Evolutionary conservation across 2,888 invertebrate species (phyloP), one percentile per base, ranked within the genome.

Genomic region (Tholera decimalis): DNA sequence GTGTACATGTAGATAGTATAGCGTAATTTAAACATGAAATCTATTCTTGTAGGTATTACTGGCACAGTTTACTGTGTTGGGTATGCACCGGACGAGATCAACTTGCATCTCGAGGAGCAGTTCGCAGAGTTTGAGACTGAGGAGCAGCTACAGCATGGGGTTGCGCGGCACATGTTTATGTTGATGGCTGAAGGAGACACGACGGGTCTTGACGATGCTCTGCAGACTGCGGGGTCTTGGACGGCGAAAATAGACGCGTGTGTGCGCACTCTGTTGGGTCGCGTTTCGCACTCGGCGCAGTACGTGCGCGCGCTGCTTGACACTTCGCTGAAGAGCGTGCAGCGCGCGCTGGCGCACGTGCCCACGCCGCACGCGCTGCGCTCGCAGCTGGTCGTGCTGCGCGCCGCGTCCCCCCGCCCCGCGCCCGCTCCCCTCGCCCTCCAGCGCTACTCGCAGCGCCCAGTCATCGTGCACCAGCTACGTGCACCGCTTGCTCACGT

Each of bases 31-130:
- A 44, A 56, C 11, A 18, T 20, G 8, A 15, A 33, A 37, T 20
- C 1, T 72, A 4, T 28, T 49, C 22, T 70, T 72, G 53, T 35
- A 84, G 92, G 91, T 62, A 60, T 86, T 8, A 84, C 67, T 2
- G 92, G 93, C 4, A 91, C 88, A 0, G 83, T 93, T 2, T 93
- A 85, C 67, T 91, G 89, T 56, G 47, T 92, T 11, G 93, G 93
- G 2, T 80, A 79, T 1, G 77, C 79, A 3, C 92, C 92, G 0
- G 84, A 83, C 3, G 89, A 91, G 39, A 80, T 88, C 24, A 51
- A 80, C 15, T 55, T 35, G 0, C 62, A 77, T 0, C 65, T 93
- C 0, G 81, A 88, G 46, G 71, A 83, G 7, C 79, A 88, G 24
- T 57, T 92, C 2, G 58, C 71, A 4, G 69, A 78, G 3, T 86